Conservation (phyloP, 64 coral and sea anemone species). For the Platygyra sinensis region DNA sequence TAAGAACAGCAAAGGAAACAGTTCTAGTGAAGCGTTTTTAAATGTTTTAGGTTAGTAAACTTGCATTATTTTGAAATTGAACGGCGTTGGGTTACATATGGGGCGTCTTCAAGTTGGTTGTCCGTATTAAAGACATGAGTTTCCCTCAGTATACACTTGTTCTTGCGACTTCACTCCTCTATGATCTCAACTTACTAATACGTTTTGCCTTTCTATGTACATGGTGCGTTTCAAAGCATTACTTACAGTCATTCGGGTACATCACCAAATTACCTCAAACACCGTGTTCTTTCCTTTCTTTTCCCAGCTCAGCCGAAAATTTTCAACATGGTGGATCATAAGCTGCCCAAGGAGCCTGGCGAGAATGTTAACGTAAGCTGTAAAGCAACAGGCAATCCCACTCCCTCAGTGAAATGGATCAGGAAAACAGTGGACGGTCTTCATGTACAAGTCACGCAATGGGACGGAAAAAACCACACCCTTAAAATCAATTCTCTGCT, state of each 20-base stretch:
- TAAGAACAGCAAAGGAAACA: not conserved
- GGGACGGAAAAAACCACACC: not conserved
- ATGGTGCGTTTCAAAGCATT: too few species aligned
- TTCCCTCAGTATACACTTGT: too few species aligned
- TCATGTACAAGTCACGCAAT: not conserved
- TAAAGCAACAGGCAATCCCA: constrained; percentile 42
- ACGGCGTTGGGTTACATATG: not conserved
- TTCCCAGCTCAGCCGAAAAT: constrained; percentile 21
- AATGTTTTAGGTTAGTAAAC: constrained; percentile 56
- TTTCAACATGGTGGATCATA: not conserved
- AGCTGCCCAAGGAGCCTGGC: not conserved
- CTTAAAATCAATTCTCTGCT: constrained; percentile 13
- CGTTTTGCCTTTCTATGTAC: too few species aligned
- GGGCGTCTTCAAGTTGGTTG: not conserved
- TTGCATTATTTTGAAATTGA: too few species aligned
- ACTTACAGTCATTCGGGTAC: too few species aligned
- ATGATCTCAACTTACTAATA: too few species aligned
- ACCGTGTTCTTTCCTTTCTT: not conserved
- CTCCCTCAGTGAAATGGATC: constrained; percentile 50
- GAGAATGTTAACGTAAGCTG: constrained; percentile 44
- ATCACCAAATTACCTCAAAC: not conserved
- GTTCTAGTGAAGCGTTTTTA: constrained; percentile 21
- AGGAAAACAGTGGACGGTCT: not conserved
- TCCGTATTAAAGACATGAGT: not conserved
- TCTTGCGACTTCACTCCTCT: too few species aligned